These are phyloP conservation scores for Pomatorhinus ruficollis DNA, from an alignment of 2,113 vertebrate species.

Conservation along the genomic window DNA sequence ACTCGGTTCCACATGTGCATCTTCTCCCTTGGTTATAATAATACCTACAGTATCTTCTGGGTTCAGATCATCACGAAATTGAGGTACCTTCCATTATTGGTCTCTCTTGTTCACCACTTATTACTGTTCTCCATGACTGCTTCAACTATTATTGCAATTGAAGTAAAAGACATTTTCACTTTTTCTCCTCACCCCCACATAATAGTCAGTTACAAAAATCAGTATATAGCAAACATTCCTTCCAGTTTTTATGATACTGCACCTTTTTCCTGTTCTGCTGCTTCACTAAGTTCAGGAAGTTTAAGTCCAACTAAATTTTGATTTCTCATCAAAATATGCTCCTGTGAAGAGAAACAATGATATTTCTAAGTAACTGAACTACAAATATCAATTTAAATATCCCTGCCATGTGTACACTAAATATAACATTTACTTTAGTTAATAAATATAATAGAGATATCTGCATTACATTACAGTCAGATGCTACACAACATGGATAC, in stretches of 20 bases:
- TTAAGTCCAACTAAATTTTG: conserved; percentile 89
- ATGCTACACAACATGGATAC: background rate
- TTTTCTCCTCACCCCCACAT: background rate
- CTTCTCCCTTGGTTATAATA: background rate
- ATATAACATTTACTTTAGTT: background rate
- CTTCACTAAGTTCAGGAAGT: conserved; percentile 93
- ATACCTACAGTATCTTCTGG: background rate
- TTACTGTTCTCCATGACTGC: background rate
- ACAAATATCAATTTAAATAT: background rate
- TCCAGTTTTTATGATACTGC: conserved; percentile 14
- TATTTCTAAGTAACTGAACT: background rate
- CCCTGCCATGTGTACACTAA: background rate
- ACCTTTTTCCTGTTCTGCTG: conserved; percentile 95
- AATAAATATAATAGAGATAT: background rate
- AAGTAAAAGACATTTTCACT: background rate
- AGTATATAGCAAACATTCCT: background rate
- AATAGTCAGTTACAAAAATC: background rate
- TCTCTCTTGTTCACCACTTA: background rate
- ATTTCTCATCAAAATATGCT: conserved; percentile 92
- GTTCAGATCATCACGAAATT: background rate
- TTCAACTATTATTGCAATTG: background rate
- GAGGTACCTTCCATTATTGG: background rate
- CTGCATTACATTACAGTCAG: background rate
- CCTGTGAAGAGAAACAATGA: conserved; percentile 75
- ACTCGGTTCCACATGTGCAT: background rate